Percentiles rank a stretch among this genome's conserved stretches.
Conservation (phyloP, 30 jellyfish, hydroid and myxozoan species). For the Nemopilema nomurai region DNA sequence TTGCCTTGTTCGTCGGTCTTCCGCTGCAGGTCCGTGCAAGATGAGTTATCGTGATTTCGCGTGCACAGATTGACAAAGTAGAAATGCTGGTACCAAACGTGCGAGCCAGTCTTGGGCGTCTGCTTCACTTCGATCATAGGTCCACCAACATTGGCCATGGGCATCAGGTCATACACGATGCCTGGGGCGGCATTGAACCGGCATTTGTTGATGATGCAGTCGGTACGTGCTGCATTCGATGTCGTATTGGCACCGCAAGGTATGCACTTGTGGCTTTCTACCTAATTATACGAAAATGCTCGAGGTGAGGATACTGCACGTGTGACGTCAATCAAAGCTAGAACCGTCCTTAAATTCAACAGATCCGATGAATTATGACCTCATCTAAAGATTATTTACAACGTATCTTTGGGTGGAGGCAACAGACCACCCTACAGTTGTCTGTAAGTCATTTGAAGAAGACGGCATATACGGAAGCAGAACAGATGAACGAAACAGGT, state of each 20-base stretch:
- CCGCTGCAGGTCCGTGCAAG: slow-evolving; percentile 57
- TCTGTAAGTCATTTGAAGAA: no score
- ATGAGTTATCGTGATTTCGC: slow-evolving; percentile 78
- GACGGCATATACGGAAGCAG: no score
- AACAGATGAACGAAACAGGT: no score
- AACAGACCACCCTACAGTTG: no score
- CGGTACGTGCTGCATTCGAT: slow-evolving; percentile 63
- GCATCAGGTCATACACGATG: slow-evolving; percentile 73
- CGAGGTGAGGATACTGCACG: neutral
- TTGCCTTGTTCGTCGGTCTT: slow-evolving; percentile 40
- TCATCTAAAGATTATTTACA: no score
- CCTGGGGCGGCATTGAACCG: slow-evolving; percentile 70
- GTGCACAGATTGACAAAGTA: slow-evolving; percentile 84
- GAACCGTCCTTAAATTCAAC: no score
- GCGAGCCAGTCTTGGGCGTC: slow-evolving; percentile 5
- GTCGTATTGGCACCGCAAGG: slow-evolving; percentile 89
- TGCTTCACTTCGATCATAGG: slow-evolving; percentile 81
- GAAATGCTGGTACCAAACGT: slow-evolving; percentile 55
- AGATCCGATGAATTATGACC: no score
- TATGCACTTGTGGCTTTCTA: slow-evolving; percentile 63
- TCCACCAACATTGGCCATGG: slow-evolving; percentile 82
- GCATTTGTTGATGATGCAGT: slow-evolving; percentile 71
- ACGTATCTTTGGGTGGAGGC: no score
- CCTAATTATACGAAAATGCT: slow-evolving; percentile 29
- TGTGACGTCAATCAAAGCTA: no score